A percentile compares a stretch with the other conserved stretches of the same genome.
These are phyloP conservation scores for Hipposideros larvatus DNA, from an alignment of 2,797 vertebrate genomes.

Conservation along the genomic window DNA sequence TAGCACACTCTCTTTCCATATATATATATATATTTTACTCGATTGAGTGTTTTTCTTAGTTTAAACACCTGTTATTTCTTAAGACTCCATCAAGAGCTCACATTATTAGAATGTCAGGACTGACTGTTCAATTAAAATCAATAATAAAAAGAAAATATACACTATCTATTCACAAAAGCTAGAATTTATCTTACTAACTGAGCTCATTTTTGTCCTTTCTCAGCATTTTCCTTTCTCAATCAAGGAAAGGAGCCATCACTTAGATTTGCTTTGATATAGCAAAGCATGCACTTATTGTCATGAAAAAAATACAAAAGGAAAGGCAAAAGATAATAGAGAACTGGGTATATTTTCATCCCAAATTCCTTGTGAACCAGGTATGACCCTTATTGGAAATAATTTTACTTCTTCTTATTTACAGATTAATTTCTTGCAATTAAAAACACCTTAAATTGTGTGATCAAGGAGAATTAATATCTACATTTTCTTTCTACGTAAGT, in stretches of 20 bases:
- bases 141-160: neutral
- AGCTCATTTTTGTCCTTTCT: neutral
- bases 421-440: neutral
- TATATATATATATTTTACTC: neutral
- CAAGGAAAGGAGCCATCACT: neutral
- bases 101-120: neutral
- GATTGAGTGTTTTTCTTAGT: neutral
- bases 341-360: neutral
- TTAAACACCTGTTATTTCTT: slow-evolving; percentile 8
- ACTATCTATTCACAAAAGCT: neutral
- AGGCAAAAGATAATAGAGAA: neutral
- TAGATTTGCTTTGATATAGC: neutral
- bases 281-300: neutral
- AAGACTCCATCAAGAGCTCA: neutral
- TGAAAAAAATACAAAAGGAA: neutral
- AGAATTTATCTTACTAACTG: neutral
- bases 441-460: neutral
- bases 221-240: slow-evolving; percentile 1
- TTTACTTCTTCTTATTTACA: neutral
- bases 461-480: neutral
- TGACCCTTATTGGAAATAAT: neutral
- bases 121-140: neutral
- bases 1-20: neutral
- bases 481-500: slow-evolving; percentile 41
- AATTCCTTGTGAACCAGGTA: neutral